Percentiles rank a stretch among this genome's conserved stretches.
Conservation (phyloP, 2,888 invertebrate species). For the Scrobipalpa costella region DNA sequence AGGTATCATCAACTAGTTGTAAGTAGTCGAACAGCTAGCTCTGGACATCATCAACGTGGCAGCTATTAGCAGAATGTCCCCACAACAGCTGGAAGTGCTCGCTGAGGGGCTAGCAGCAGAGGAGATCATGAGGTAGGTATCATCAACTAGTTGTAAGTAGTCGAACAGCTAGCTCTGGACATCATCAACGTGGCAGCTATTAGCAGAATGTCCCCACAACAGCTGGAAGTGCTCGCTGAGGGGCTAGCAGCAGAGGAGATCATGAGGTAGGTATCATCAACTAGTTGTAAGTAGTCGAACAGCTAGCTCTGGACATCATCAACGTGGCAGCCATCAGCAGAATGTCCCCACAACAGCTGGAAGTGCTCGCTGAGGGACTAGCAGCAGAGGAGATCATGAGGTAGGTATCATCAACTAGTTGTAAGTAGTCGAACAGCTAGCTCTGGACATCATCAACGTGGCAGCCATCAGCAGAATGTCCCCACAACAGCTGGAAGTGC, state of each 20-base stretch:
- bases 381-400: conserved; percentile 78
- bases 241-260: conserved; percentile 75
- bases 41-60: conserved; percentile 75
- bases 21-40: conserved; percentile 38
- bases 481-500: conserved; percentile 67
- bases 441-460: conserved; percentile 72
- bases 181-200: too few species aligned
- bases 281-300: background rate
- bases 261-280: conserved; percentile 61
- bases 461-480: conserved; percentile 76
- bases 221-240: conserved; percentile 70
- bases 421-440: conserved; percentile 36
- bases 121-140: conserved; percentile 71
- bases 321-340: too few species aligned
- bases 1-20: conserved; percentile 9
- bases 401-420: conserved; percentile 46
- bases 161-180: conserved; percentile 52
- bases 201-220: conserved; percentile 73
- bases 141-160: too few species aligned
- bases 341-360: conserved; percentile 73
- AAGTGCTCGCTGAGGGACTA: conserved; percentile 69
- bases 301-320: conserved; percentile 64
- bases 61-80: conserved; percentile 73
- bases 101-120: conserved; percentile 75
- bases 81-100: conserved; percentile 68